Percentiles rank a stretch among this genome's conserved stretches.
These are phyloP conservation scores for Choreutis nemorana DNA, from an alignment of 2,888 invertebrate genomes.

Conservation along the genomic window DNA sequence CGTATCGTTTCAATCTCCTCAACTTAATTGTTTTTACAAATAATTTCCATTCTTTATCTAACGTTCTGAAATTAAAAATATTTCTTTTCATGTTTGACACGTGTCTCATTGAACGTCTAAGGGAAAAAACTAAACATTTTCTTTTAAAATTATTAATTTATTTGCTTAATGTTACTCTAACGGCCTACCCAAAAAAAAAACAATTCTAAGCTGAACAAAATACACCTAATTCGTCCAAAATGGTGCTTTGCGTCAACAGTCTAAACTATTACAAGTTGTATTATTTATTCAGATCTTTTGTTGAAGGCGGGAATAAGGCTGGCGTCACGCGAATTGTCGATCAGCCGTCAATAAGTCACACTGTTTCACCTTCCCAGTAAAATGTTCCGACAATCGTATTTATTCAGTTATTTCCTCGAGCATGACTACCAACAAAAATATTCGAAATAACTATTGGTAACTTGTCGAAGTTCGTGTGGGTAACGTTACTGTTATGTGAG, in stretches of 20 bases:
- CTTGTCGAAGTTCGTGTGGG: slow-evolving; percentile 31
- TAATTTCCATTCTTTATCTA: too few relatives aligned
- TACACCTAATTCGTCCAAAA: slow-evolving; percentile 3
- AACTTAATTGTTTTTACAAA: too few relatives aligned
- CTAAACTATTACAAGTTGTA: slow-evolving; percentile 1
- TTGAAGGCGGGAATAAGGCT: slow-evolving; percentile 13
- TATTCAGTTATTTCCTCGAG: slow-evolving; percentile 50
- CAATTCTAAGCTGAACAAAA: too few relatives aligned
- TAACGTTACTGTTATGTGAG: slow-evolving; percentile 21
- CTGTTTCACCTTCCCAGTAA: not conserved
- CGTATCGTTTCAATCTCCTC: slow-evolving; percentile 41
- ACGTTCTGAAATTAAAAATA: too few relatives aligned
- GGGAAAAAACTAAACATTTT: too few relatives aligned
- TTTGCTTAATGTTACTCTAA: too few relatives aligned
- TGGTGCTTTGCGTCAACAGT: slow-evolving; percentile 1
- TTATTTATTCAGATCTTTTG: slow-evolving; percentile 1
- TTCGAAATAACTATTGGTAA: too few relatives aligned
- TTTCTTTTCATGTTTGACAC: too few relatives aligned
- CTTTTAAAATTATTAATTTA: too few relatives aligned
- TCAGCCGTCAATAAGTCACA: slow-evolving; percentile 32
- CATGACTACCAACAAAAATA: slow-evolving; percentile 32
- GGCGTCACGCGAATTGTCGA: slow-evolving; percentile 46
- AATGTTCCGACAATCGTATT: slow-evolving; percentile 55
- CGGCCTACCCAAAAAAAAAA: too few relatives aligned
- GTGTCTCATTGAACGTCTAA: too few relatives aligned